Evolutionary conservation across 1,140 invertebrate species (phyloP).

Genomic region (Artemia franciscana): DNA sequence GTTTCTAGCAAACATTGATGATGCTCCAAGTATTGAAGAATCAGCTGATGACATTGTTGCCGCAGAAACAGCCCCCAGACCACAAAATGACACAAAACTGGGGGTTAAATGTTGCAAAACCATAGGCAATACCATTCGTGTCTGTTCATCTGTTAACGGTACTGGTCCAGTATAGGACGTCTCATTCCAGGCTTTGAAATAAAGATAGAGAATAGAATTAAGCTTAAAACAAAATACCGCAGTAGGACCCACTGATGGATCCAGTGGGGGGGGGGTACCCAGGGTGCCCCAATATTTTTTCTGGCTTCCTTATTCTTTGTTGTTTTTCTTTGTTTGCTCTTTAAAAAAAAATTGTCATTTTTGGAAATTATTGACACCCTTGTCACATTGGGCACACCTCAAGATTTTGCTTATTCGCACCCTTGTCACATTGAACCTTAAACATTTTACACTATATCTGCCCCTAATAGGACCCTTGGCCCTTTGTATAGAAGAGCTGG

Average conservation of each 20-base stretch:
- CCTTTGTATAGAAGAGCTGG: too few species aligned
- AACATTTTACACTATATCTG: too few species aligned
- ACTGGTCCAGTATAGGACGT: conserved; percentile 53
- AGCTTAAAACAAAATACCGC: too few species aligned
- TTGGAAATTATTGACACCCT: too few species aligned
- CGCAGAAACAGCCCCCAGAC: conserved; percentile 88
- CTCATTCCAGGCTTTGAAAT: conserved; percentile 62
- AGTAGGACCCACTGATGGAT: too few species aligned
- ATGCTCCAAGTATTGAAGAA: conserved; percentile 84
- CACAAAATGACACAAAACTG: conserved; percentile 80
- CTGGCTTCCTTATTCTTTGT: background rate
- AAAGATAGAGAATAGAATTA: background rate
- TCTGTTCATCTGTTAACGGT: conserved; percentile 44
- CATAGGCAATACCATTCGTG: conserved; percentile 83
- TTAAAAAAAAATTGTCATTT: too few species aligned
- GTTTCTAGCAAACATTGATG: conserved; percentile 94
- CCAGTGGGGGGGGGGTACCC: too few species aligned
- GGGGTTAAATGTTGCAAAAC: conserved; percentile 89
- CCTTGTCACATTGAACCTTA: too few species aligned
- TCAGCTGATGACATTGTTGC: conserved; percentile 97
- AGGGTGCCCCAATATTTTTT: background rate
- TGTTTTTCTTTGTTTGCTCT: background rate
- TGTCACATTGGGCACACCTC: too few species aligned
- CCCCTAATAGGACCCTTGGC: too few species aligned
- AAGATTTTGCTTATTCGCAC: too few species aligned